Conservation (phyloP, 2,797 vertebrate species). For the Australoheros facetus region DNA sequence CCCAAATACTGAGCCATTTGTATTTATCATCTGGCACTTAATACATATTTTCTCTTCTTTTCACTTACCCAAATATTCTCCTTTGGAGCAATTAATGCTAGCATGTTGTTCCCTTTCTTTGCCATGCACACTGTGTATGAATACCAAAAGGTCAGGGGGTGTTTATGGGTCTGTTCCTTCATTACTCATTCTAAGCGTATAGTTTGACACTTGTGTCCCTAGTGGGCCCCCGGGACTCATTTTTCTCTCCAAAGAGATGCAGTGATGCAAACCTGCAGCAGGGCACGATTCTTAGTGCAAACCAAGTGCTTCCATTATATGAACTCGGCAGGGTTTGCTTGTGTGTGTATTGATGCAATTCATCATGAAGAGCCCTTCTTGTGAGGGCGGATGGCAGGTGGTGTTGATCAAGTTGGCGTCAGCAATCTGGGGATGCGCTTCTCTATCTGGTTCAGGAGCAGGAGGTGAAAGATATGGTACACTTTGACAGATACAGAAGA, state of each 20-base stretch:
- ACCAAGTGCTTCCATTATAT: conserved; percentile 52
- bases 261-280: conserved; percentile 63
- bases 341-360: conserved; percentile 50
- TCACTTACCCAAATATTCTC: conserved; percentile 52
- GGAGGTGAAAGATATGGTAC: conserved; percentile 6
- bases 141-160: conserved; percentile 77
- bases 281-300: conserved; percentile 34
- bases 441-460: conserved; percentile 30
- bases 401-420: conserved; percentile 46
- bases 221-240: conserved; percentile 45
- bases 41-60: conserved; percentile 43
- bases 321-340: conserved; percentile 33
- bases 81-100: conserved; percentile 71
- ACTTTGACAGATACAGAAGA: conserved; percentile 1
- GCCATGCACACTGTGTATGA: conserved; percentile 51
- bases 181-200: conserved; percentile 80
- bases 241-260: conserved; percentile 63
- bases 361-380: conserved; percentile 48
- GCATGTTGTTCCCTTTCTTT: conserved; percentile 49
- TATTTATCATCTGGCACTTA: conserved; percentile 51
- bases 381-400: conserved; percentile 50
- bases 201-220: conserved; percentile 73
- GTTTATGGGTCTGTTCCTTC: conserved; percentile 70
- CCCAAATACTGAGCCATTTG: conserved; percentile 40
- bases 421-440: conserved; percentile 12